Base-by-base conservation (phyloP, 2,113 vertebrate genomes). In the Prochilodus magdalenae region DNA sequence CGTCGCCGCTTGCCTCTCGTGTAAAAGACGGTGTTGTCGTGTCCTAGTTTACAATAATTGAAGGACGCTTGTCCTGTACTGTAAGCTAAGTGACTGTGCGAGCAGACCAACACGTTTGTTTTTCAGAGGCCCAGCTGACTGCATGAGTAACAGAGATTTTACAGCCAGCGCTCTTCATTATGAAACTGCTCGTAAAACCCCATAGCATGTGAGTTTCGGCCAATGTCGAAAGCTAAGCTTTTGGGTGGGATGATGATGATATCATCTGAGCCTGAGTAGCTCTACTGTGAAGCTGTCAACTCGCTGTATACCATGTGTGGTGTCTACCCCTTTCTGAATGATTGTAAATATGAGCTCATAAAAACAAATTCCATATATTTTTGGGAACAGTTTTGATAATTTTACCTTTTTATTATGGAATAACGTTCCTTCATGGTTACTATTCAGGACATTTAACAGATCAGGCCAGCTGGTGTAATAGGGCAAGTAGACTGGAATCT, bases 11-110 rank as follows among this genome's bases (percentile, higher is more conserved):
- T 84, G 66, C 69, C 80, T 80, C 24, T 60, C 70, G 83, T 80
- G 82, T 79, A 55, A 84, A 63, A 75, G 72, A 47, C 67, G 73
- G 77, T 79, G 75, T 66, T 72, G 57, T 30, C 65, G 29, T 79
- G 82, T 82, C 63, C 79, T 84, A 78, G 65, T 86, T 84, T 82
- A 77, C 75, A 79, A 74, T 67, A 79, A 79, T 82, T 30, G 75
- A 51, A 62, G 62, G 59, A 84, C 82, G 27, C 71, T 66, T 75
- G 66, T 55, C 51, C 70, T 62, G 79, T 44, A 62, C 24, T 62
- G 51, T 47, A 79, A 55, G 65, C 62, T 59, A 55, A 55, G 53
- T 55, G 53, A 55, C 53, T 22, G 20, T 6, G 53, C 53, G 8
- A 51, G 49, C 8, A 8, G 49, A 51, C 49, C 49, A 55, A 55